These are phyloP conservation scores for Cyanistes caeruleus DNA, from an alignment of 2,113 vertebrate species.

Conservation along the genomic window DNA sequence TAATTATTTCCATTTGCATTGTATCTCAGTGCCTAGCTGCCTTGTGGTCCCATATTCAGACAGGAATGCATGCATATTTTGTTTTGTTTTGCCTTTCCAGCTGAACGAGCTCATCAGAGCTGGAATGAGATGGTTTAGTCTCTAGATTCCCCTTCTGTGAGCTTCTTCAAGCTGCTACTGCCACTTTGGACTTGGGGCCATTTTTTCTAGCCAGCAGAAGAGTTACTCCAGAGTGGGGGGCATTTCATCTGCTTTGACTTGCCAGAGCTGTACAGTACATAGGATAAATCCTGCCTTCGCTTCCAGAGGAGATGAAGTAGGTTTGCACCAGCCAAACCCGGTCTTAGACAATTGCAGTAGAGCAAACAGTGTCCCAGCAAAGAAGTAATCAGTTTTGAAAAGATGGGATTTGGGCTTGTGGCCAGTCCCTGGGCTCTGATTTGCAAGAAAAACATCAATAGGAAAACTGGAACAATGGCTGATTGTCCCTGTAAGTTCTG, in stretches of 20 bases:
- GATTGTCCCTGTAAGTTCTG: conserved; percentile 50
- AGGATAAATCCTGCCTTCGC: not conserved
- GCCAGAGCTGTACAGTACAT: not conserved
- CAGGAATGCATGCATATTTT: not conserved
- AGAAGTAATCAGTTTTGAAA: conserved; percentile 43
- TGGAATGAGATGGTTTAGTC: not conserved
- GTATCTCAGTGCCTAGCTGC: not conserved
- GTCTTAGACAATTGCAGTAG: not conserved
- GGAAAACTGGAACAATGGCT: conserved; percentile 40
- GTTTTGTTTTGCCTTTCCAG: conserved; percentile 2
- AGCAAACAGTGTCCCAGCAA: not conserved
- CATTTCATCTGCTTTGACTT: not conserved
- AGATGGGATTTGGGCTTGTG: conserved; percentile 46
- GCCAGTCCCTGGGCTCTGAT: conserved; percentile 49
- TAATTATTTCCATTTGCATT: not conserved
- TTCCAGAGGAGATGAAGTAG: not conserved
- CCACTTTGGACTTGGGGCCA: not conserved
- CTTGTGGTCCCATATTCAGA: not conserved
- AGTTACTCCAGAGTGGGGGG: fast-evolving
- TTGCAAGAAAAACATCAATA: not conserved
- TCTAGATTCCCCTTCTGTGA: not conserved
- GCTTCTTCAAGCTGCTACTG: not conserved
- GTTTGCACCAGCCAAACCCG: conserved; percentile 22
- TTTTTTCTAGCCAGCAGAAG: not conserved
- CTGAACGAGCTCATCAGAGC: not conserved